Percentiles rank a stretch among this genome's conserved stretches.
Conservation (phyloP, 2,113 vertebrate genomes). For the Prietella phreatophila region DNA sequence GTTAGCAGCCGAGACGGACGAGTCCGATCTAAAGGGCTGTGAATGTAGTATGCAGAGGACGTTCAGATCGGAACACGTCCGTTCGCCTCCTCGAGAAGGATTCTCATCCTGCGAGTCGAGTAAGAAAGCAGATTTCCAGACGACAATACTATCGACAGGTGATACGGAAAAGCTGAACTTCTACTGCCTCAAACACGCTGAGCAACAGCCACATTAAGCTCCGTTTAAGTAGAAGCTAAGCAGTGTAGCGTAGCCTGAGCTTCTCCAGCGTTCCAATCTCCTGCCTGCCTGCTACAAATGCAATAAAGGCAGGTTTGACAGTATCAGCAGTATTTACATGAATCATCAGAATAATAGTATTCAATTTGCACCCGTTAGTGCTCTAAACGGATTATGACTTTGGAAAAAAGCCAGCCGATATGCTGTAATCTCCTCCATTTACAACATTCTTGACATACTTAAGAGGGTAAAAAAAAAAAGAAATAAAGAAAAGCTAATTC, state of each 20-base stretch:
- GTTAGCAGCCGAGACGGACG: conserved; percentile 15
- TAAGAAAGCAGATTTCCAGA: background rate
- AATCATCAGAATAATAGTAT: conserved; percentile 30
- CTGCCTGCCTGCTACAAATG: background rate
- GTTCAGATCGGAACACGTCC: background rate
- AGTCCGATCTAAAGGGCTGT: background rate
- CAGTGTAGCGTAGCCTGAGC: background rate
- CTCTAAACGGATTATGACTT: conserved; percentile 28
- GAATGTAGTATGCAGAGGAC: background rate
- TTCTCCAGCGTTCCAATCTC: background rate
- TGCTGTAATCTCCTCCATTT: conserved; percentile 24
- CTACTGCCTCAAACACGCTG: background rate
- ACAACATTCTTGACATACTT: conserved; percentile 18
- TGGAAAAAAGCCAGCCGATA: background rate
- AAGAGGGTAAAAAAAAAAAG: background rate
- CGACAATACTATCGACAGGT: background rate
- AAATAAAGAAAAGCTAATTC: background rate
- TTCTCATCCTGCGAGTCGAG: background rate
- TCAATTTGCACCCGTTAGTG: conserved; percentile 11
- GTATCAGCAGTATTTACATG: conserved; percentile 11
- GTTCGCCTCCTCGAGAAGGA: background rate
- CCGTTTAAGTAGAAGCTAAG: background rate
- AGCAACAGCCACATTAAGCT: background rate
- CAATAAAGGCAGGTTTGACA: background rate
- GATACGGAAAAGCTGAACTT: background rate